Evolutionary conservation across 1,140 invertebrate species (phyloP), one percentile per base, ranked within the genome.

Genomic region (Oncopeltus fasciatus): DNA sequence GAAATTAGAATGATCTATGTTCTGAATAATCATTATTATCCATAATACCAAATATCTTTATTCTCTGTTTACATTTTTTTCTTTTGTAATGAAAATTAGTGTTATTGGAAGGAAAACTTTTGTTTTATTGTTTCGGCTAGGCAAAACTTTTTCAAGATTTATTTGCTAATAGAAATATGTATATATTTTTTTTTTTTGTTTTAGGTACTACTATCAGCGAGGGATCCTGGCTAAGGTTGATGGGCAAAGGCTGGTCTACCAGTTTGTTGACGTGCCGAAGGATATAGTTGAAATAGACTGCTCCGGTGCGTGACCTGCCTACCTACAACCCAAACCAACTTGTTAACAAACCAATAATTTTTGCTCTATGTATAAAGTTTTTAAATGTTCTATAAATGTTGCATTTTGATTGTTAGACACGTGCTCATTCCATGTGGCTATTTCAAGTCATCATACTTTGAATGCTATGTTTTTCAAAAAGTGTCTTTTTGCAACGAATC

Each of bases 151-250:
- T n/a, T n/a, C n/a, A n/a, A n/a, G n/a, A n/a, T n/a, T n/a, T n/a
- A n/a, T n/a, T n/a, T n/a, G n/a, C n/a, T n/a, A n/a, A n/a, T n/a
- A n/a, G n/a, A n/a, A n/a, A n/a, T n/a, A n/a, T n/a, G n/a, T n/a
- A n/a, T n/a, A n/a, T n/a, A n/a, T n/a, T n/a, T n/a, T n/a, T n/a
- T n/a, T 64, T 60, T 68, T 57, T 60, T 29, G 29, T 67, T 68
- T 12, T 73, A 87, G 85, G 76, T 99, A 99, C 77, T 99, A 99
- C 76, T 99, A 99, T 76, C 95, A 98, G 75, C 83, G 96, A 67
- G 95, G 96, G 61, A 99, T 99, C 72, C 76, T 99, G 66, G 95
- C 96, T 65, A 99, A 99, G 79, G 96, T 99, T 26, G 95, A 99
- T 77, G 96, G 96, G 4, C 96, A 99, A 74, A 79, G 96, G 64